Evolutionary conservation across 1,140 invertebrate genomes (phyloP).

Genomic region (Drosophila tsacasi): DNA sequence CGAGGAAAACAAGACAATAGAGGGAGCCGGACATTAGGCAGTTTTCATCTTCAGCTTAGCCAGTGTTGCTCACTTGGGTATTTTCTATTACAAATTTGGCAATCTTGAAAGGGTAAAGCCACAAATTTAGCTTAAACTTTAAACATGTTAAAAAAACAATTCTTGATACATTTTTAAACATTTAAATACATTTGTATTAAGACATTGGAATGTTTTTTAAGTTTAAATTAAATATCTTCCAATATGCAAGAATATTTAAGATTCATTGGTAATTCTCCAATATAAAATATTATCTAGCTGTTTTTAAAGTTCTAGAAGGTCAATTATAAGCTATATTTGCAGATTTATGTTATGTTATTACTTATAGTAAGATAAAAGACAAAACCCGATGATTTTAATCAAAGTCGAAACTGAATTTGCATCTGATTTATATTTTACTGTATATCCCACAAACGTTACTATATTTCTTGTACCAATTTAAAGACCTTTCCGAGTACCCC

Average conservation of each 20-base stretch:
- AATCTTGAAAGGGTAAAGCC: background rate
- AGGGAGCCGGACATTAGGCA: conserved; percentile 20
- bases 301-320: background rate
- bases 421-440: no score
- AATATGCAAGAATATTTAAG: no score
- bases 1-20: conserved; percentile 30
- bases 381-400: background rate
- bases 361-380: background rate
- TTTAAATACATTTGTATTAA: background rate
- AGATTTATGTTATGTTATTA: background rate
- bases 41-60: conserved; percentile 9
- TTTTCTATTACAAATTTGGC: no score
- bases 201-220: background rate
- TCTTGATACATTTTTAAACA: no score
- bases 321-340: background rate
- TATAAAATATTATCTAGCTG: background rate
- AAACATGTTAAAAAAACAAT: no score
- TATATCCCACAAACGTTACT: no score
- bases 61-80: background rate
- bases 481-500: no score
- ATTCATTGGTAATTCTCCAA: background rate
- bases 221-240: no score
- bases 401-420: no score
- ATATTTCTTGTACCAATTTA: background rate
- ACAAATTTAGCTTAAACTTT: background rate